Evolutionary conservation across 2,888 invertebrate species (phyloP).

Genomic region (Vanessa cardui): DNA sequence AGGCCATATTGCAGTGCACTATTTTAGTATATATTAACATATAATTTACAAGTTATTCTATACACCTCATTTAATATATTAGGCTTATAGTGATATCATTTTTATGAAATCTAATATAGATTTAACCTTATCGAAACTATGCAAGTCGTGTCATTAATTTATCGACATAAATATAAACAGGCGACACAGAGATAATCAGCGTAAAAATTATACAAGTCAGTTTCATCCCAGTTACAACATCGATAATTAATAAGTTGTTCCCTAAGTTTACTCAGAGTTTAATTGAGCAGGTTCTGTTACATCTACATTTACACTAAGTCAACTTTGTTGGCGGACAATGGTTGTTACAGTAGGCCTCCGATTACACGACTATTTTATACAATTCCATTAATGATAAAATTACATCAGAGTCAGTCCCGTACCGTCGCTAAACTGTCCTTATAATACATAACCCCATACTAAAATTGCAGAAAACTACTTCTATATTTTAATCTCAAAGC

Average conservation of each 20-base stretch:
- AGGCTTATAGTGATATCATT: constrained; percentile 21
- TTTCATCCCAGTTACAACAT: constrained; percentile 59
- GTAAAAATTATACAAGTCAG: constrained; percentile 47
- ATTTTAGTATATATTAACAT: constrained; percentile 12
- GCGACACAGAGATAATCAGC: constrained; percentile 5
- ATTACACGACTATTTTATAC: constrained; percentile 74
- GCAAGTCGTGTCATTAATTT: background rate
- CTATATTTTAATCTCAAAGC: constrained; percentile 76
- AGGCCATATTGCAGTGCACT: background rate
- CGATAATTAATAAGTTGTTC: constrained; percentile 59
- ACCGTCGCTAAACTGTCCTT: constrained; percentile 70
- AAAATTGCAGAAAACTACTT: constrained; percentile 73
- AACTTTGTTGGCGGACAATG: constrained; percentile 76
- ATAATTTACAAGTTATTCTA: constrained; percentile 10
- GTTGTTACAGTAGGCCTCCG: constrained; percentile 72
- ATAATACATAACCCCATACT: constrained; percentile 76
- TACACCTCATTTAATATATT: constrained; percentile 11
- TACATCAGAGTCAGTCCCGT: constrained; percentile 79
- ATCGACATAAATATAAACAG: constrained; percentile 10
- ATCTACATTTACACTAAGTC: constrained; percentile 75
- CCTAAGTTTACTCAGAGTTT: constrained; percentile 72
- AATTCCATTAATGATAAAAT: constrained; percentile 76
- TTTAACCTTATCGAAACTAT: constrained; percentile 30
- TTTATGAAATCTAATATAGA: constrained; percentile 31
- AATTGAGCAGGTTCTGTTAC: constrained; percentile 78